Conservation (phyloP, 2,797 vertebrate genomes). For the Galaxias olidus region DNA sequence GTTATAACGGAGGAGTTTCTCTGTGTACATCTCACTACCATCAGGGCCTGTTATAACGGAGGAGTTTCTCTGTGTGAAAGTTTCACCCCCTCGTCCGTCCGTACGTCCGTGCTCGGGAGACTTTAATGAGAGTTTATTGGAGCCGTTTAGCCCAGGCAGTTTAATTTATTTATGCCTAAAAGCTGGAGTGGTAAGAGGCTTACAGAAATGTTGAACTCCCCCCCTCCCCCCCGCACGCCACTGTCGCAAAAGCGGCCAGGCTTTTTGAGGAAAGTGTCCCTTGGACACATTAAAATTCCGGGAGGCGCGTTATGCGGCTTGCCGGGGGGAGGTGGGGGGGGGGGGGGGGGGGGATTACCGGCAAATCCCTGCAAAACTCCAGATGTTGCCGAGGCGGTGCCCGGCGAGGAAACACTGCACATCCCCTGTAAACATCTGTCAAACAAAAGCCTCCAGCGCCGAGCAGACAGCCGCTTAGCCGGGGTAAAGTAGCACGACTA, state of each 20-base stretch:
- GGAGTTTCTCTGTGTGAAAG: conserved; percentile 45
- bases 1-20: no score
- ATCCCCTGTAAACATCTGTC: conserved; percentile 75
- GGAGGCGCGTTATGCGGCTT: conserved; percentile 55
- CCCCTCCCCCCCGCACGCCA: not conserved
- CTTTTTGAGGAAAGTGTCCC: conserved; percentile 42
- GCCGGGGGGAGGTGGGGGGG: conserved; percentile 34
- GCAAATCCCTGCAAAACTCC: conserved; percentile 71
- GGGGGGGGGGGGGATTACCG: conserved; percentile 54
- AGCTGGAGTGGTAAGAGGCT: conserved; percentile 65
- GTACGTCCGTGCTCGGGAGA: conserved; percentile 38
- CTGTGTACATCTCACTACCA: no score
- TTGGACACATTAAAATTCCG: conserved; percentile 67
- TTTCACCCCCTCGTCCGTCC: conserved; percentile 37
- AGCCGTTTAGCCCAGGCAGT: conserved; percentile 56
- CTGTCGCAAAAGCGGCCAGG: conserved; percentile 37
- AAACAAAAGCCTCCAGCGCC: conserved; percentile 66
- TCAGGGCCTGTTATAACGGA: conserved; percentile 26
- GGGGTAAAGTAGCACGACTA: conserved; percentile 57
- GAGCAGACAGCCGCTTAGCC: conserved; percentile 61
- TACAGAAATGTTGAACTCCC: conserved; percentile 57
- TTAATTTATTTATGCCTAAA: conserved; percentile 69
- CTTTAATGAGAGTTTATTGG: conserved; percentile 63
- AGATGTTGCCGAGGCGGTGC: conserved; percentile 72
- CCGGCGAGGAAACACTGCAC: conserved; percentile 60